Percentiles rank a stretch among this genome's conserved stretches.
Evolutionary conservation across 1,140 invertebrate genomes (phyloP).

Genomic region (Lasioglossum baleicum): DNA sequence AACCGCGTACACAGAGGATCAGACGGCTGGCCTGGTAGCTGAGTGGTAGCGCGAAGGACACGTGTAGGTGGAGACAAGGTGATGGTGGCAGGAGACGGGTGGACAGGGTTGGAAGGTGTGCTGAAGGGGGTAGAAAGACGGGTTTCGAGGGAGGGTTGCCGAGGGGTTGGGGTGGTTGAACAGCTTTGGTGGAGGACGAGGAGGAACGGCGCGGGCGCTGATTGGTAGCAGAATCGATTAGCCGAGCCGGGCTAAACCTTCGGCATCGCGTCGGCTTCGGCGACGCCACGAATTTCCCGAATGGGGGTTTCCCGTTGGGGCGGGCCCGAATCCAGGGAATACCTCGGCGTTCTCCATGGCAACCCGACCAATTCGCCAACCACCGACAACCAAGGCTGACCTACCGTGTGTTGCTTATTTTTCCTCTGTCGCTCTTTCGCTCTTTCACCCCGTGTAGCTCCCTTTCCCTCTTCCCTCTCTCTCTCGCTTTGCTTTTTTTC

Average conservation of each 20-base stretch:
- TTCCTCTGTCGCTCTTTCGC: conserved; percentile 27
- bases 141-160: background rate
- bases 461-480: background rate
- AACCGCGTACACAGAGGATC: conserved; percentile 16
- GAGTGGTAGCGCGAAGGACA: conserved; percentile 17
- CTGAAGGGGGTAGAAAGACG: background rate
- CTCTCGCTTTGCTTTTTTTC: conserved; percentile 13
- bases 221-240: conserved; percentile 77
- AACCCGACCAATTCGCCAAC: conserved; percentile 78
- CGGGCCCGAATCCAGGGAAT: conserved; percentile 73
- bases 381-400: conserved; percentile 72
- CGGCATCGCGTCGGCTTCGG: conserved; percentile 70
- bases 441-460: background rate
- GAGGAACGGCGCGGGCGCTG: conserved; percentile 65
- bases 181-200: conserved; percentile 34
- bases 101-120: background rate
- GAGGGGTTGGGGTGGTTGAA: conserved; percentile 44
- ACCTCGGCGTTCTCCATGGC: conserved; percentile 73
- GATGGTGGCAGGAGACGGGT: background rate
- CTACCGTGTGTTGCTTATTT: conserved; percentile 62
- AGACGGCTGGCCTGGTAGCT: conserved; percentile 11
- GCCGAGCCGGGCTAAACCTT: conserved; percentile 71
- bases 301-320: conserved; percentile 75
- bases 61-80: conserved; percentile 12
- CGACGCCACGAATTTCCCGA: conserved; percentile 76